These are phyloP conservation scores for Meteorus cinctellus DNA, from an alignment of 2,888 invertebrate genomes.

Conservation along the genomic window DNA sequence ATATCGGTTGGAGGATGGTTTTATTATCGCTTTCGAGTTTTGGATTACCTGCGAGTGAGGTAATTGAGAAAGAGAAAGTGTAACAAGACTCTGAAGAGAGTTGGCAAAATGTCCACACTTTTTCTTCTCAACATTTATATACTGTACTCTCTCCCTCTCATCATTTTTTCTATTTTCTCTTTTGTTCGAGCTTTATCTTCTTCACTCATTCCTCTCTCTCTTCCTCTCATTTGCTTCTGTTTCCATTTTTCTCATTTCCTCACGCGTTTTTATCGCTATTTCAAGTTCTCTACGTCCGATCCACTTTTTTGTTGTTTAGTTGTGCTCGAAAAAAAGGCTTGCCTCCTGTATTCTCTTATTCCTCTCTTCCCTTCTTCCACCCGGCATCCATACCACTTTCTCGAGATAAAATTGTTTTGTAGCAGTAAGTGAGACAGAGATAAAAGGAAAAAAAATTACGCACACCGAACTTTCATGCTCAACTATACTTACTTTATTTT, in stretches of 20 bases:
- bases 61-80: constrained; percentile 5
- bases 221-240: not conserved
- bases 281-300: constrained; percentile 23
- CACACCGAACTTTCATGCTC: constrained; percentile 16
- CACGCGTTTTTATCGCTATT: constrained; percentile 32
- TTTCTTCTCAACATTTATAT: not conserved
- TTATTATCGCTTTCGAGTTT: constrained; percentile 17
- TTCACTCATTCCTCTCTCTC: constrained; percentile 1
- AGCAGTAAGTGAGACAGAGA: not conserved
- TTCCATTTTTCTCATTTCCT: not conserved
- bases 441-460: constrained; percentile 21
- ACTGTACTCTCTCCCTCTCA: not conserved
- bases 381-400: not conserved
- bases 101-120: not conserved
- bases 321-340: constrained; percentile 23
- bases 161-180: not conserved
- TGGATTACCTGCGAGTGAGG: constrained; percentile 35
- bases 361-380: no score
- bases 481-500: not conserved
- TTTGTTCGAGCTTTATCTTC: constrained; percentile 25
- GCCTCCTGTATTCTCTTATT: not conserved
- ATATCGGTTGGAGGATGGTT: not conserved
- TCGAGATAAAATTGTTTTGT: not conserved
- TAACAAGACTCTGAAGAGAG: constrained; percentile 1
- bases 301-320: constrained; percentile 23